Conservation (phyloP, 2,888 invertebrate genomes). For the Sympetrum striolatum region DNA sequence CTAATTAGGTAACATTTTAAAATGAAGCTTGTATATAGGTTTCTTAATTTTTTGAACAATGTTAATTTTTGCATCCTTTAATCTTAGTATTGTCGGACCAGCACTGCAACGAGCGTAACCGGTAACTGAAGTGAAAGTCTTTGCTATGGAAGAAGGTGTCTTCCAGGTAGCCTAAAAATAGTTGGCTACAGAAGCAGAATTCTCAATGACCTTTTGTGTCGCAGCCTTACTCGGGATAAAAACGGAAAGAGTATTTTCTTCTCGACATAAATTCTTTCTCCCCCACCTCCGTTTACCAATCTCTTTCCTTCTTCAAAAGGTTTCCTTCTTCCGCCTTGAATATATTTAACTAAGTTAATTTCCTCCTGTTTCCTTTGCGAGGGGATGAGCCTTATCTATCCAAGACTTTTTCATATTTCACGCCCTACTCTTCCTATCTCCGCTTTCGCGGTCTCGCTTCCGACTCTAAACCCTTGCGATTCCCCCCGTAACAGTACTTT, state of each 20-base stretch:
- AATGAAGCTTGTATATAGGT: too few species aligned
- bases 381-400: slow-evolving; percentile 32
- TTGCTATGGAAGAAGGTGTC: too few species aligned
- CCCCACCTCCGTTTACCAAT: not conserved
- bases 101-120: too few species aligned
- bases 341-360: slow-evolving; percentile 26
- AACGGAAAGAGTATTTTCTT: not conserved
- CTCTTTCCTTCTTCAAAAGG: not conserved
- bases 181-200: not conserved
- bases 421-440: not conserved
- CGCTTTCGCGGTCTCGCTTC: not conserved
- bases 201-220: not conserved
- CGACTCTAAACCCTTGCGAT: not conserved
- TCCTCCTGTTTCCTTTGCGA: slow-evolving; percentile 5
- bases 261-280: not conserved
- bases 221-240: not conserved
- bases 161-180: too few species aligned
- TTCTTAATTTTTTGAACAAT: too few species aligned
- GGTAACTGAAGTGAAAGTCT: too few species aligned
- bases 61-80: too few species aligned
- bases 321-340: slow-evolving; percentile 27
- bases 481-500: not conserved
- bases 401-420: not conserved
- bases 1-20: too few species aligned
- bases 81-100: too few species aligned